Percentiles rank a stretch among this genome's conserved stretches.
Evolutionary conservation across 2,888 invertebrate genomes (phyloP).

Genomic region (Eristalis pertinax): DNA sequence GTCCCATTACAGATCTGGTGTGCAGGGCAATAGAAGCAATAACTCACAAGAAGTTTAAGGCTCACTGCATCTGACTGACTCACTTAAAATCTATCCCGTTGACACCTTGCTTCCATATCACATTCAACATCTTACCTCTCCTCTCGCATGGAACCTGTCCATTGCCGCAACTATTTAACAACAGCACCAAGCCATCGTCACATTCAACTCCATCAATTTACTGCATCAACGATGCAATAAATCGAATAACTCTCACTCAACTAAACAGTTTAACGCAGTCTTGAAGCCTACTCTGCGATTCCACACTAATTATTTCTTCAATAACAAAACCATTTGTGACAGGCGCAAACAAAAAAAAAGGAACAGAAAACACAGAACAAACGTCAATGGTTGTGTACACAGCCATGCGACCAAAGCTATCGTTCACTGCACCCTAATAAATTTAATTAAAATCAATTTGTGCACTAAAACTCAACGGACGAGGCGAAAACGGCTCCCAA

Average conservation of each 20-base stretch:
- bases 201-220: background rate
- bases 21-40: no score
- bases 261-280: slow-evolving; percentile 21
- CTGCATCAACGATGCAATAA: slow-evolving; percentile 12
- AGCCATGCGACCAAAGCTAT: slow-evolving; percentile 11
- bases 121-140: no score
- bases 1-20: no score
- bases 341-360: background rate
- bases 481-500: slow-evolving; percentile 11
- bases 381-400: background rate
- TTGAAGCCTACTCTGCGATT: background rate
- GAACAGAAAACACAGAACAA: background rate
- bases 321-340: slow-evolving; percentile 16
- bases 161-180: background rate
- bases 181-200: background rate
- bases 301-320: slow-evolving; percentile 17
- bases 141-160: no score
- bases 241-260: background rate
- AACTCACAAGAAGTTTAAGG: no score
- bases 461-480: slow-evolving; percentile 32
- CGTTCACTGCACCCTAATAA: slow-evolving; percentile 57
- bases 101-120: no score
- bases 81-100: no score
- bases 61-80: no score
- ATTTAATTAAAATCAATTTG: slow-evolving; percentile 70